Evolutionary conservation across 1,140 invertebrate species (phyloP).

Genomic region (Drosophila cardini): DNA sequence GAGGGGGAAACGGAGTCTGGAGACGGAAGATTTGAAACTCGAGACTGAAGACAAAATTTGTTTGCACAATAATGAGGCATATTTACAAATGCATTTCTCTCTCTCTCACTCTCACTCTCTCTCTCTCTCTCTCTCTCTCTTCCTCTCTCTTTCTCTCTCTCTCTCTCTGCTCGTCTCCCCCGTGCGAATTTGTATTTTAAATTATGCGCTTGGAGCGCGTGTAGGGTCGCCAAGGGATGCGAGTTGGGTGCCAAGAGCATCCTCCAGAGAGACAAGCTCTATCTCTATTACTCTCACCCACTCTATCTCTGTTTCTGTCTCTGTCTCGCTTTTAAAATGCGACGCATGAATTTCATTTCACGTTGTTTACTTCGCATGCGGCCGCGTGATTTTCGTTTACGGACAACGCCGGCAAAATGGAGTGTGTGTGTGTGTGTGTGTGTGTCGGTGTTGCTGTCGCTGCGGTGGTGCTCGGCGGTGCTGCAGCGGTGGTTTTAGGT

Average conservation of each 20-base stretch:
- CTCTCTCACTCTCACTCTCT: neutral
- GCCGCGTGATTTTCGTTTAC: conserved; percentile 75
- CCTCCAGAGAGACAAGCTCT: too few relatives aligned
- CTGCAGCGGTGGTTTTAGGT: conserved; percentile 7
- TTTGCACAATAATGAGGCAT: conserved; percentile 72
- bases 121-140: neutral
- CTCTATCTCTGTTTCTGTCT: neutral
- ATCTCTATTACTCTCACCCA: too few relatives aligned
- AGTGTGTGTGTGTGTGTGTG: too few relatives aligned
- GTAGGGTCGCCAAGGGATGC: neutral
- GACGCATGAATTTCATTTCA: conserved; percentile 81
- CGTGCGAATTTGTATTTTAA: conserved; percentile 74
- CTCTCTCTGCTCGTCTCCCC: neutral
- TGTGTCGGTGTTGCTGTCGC: neutral
- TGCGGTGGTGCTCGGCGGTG: neutral
- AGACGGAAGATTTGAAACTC: too few relatives aligned
- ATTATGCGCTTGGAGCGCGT: conserved; percentile 71
- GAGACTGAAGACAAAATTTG: neutral
- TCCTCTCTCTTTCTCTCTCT: neutral
- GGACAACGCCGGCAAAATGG: conserved; percentile 34
- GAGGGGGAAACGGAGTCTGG: neutral
- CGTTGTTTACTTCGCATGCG: conserved; percentile 80
- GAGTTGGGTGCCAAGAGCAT: neutral
- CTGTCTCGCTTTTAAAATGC: conserved; percentile 71
- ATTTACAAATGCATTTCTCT: conserved; percentile 67